Conservation (phyloP, 2,797 vertebrate genomes). For the Bovichtus diacanthus region DNA sequence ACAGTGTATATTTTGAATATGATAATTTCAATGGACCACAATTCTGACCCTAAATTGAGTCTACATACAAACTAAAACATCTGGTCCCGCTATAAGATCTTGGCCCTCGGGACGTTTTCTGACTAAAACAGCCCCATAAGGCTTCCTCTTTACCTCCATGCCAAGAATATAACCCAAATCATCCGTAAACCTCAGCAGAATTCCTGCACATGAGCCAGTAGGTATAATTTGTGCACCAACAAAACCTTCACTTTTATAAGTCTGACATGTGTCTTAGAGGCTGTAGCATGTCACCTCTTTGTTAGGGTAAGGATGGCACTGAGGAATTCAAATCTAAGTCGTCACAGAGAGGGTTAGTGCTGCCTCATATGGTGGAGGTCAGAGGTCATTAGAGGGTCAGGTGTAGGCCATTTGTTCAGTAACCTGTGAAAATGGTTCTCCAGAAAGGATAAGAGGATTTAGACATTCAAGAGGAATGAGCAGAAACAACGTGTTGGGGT, state of each 20-base stretch:
- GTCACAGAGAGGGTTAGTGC: slow-evolving; percentile 31
- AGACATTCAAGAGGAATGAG: not conserved
- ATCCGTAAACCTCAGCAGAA: slow-evolving; percentile 44
- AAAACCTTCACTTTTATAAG: slow-evolving; percentile 16
- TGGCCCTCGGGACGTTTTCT: slow-evolving; percentile 63
- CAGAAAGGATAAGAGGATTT: not conserved
- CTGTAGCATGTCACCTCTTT: slow-evolving; percentile 23
- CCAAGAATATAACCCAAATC: slow-evolving; percentile 71
- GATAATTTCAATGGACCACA: slow-evolving; percentile 73
- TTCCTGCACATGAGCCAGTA: slow-evolving; percentile 24
- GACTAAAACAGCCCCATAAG: slow-evolving; percentile 62
- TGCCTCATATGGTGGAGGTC: slow-evolving; percentile 51
- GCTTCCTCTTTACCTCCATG: slow-evolving; percentile 61
- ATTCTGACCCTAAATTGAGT: slow-evolving; percentile 49
- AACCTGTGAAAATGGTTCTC: slow-evolving; percentile 16
- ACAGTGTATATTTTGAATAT: slow-evolving; percentile 77
- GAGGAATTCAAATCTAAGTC: slow-evolving; percentile 42
- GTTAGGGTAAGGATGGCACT: slow-evolving; percentile 30
- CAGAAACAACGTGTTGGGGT: not conserved
- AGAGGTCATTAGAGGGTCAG: slow-evolving; percentile 48
- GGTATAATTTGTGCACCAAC: slow-evolving; percentile 10
- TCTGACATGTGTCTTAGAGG: slow-evolving; percentile 27
- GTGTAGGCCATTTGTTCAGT: slow-evolving; percentile 20
- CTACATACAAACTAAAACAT: slow-evolving; percentile 69
- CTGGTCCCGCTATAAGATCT: slow-evolving; percentile 74